phyloP scores from a whole-genome alignment of 2,113 vertebrate genomes.

The Morone saxatilis region DNA sequence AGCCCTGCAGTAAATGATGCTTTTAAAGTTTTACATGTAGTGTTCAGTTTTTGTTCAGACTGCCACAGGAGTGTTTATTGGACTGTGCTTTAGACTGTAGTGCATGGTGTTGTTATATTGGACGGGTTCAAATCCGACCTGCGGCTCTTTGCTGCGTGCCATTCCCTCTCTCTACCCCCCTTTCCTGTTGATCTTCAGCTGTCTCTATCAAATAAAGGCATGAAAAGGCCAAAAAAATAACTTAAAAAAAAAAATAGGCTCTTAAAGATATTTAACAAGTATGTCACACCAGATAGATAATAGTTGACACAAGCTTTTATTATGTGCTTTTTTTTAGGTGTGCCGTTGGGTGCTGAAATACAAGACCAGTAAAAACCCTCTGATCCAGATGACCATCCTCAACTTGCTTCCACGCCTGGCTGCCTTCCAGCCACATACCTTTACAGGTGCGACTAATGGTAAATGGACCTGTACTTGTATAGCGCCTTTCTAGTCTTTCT shows the following conservation, averaged over 20 bases:
- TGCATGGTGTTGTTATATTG: not conserved
- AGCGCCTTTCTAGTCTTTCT: too few species aligned
- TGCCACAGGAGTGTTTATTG: not conserved
- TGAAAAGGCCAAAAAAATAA: too few species aligned
- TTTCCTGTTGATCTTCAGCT: too few species aligned
- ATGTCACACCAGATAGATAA: not conserved
- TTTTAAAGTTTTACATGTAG: not conserved
- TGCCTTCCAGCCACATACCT: constrained; percentile 93
- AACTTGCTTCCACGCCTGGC: constrained; percentile 95
- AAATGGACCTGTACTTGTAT: too few species aligned
- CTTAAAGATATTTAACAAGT: not conserved
- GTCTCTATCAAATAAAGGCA: too few species aligned
- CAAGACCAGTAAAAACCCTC: constrained; percentile 94
- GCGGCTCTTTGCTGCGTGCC: too few species aligned
- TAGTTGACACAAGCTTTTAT: not conserved
- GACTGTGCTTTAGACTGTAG: too few species aligned
- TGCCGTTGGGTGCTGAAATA: constrained; percentile 98
- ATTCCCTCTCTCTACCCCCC: too few species aligned
- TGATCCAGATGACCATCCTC: constrained; percentile 98
- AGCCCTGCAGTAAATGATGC: not conserved
- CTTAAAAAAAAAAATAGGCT: too few species aligned
- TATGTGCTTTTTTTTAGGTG: constrained; percentile 84
- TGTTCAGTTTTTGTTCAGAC: not conserved
- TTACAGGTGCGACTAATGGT: constrained; percentile 88
- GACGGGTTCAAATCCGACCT: too few species aligned